These are phyloP conservation scores for Serilophus lunatus DNA, from an alignment of 2,113 vertebrate genomes.

Conservation along the genomic window DNA sequence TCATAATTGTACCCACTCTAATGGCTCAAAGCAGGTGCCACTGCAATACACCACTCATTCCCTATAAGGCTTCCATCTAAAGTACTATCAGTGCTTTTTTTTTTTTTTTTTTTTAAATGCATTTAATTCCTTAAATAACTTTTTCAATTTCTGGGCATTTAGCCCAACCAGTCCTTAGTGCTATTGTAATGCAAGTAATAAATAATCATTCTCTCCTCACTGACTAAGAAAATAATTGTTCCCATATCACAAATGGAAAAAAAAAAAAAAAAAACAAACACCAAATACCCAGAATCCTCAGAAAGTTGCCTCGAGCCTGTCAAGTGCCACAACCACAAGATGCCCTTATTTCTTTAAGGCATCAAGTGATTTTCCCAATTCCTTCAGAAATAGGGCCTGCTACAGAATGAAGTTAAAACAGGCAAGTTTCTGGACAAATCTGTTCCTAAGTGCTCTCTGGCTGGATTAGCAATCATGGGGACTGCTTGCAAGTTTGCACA, in stretches of 20 bases:
- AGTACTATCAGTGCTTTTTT: background rate
- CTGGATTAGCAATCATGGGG: background rate
- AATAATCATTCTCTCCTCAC: slow-evolving; percentile 19
- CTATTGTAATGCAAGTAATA: slow-evolving; percentile 31
- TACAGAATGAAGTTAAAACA: background rate
- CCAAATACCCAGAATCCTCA: background rate
- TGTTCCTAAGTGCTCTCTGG: background rate
- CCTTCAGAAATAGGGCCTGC: background rate
- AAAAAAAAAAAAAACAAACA: background rate
- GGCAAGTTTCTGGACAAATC: background rate
- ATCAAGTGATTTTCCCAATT: background rate
- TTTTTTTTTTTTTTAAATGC: too few species aligned
- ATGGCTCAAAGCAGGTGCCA: slow-evolving; percentile 2
- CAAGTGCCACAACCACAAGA: background rate
- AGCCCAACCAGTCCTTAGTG: slow-evolving; percentile 17
- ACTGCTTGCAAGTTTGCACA: background rate
- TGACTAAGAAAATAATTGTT: background rate
- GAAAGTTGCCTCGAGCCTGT: background rate
- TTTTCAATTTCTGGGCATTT: slow-evolving; percentile 33
- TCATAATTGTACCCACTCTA: background rate
- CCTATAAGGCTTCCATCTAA: background rate
- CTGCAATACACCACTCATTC: background rate
- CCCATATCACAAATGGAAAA: background rate
- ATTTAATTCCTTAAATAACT: slow-evolving; percentile 24
- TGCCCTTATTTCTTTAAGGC: background rate